Base-by-base conservation (phyloP, 2,797 vertebrate species). In the Neostethus bicornis region DNA sequence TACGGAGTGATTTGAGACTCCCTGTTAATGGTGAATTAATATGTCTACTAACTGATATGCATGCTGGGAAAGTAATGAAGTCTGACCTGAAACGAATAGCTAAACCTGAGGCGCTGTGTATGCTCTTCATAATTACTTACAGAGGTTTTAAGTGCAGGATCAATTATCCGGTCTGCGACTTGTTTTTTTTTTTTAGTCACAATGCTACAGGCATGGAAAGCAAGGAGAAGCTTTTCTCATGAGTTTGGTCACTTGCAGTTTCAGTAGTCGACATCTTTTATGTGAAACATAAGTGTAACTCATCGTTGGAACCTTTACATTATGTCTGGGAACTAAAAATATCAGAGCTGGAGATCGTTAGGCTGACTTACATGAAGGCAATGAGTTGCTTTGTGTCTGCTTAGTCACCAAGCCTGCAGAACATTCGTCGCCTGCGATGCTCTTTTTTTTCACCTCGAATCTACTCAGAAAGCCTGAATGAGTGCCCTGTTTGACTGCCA, bases 401-500 rank as follows among this genome's bases (percentile, higher is more conserved):
- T 85, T 70, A 81, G 85, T 80, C 73, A 85, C 75, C 52, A 56
- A 66, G 55, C 46, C 69, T 21, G 75, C 73, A 66, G 69, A 73
- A 85, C 75, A 78, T 83, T 80, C 76, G 74, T 59, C 44, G 44
- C 66, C 80, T 54, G 48, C 85, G 87, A 90, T 74, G 68, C 69
- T 70, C 73, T 86, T 84, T 87, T 84, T 87, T 89, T 90, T 87
- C 85, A 85, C 69, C 70, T 81, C 74, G 68, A 63, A 68, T 64
- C 52, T 43, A 38, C 70, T 80, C 66, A 67, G 62, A 77, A 54
- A 72, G 63, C 60, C 68, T 89, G 80, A 87, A 89, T 78, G 73
- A 84, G 71, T 69, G 79, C 48, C 78, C 69, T 88, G 86, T 87
- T 86, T 42, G 47, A 69, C 67, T 81, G 89, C 82, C 89, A 89